These are phyloP conservation scores for Butorides virescens DNA, from an alignment of 2,113 vertebrate species.

Conservation along the genomic window DNA sequence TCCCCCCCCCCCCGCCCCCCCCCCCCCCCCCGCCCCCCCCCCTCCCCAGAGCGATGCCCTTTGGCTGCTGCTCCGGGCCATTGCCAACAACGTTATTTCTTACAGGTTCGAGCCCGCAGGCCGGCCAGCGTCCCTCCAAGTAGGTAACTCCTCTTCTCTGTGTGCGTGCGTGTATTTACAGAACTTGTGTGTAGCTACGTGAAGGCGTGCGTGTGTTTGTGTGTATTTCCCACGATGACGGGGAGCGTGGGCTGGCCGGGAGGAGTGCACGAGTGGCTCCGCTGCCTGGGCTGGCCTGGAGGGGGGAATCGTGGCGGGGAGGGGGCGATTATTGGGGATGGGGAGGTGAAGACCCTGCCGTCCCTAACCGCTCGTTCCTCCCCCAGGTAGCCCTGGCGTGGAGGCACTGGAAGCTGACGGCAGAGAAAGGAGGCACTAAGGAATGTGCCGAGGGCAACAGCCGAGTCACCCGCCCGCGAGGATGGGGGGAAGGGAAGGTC, in stretches of 20 bases:
- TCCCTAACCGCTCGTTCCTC: not conserved
- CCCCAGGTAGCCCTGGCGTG: not conserved
- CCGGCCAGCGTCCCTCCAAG: conserved; percentile 59
- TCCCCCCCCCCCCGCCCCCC: too few relatives aligned
- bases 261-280: not conserved
- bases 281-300: not conserved
- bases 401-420: not conserved
- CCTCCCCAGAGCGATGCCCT: accelerated
- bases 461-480: accelerated
- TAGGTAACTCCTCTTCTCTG: not conserved
- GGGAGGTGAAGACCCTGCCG: not conserved
- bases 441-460: not conserved
- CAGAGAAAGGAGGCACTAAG: not conserved
- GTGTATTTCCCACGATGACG: not conserved
- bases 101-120: conserved; percentile 75
- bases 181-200: accelerated
- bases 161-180: accelerated
- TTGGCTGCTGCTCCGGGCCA: not conserved
- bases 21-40: too few relatives aligned
- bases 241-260: not conserved
- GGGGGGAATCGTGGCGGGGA: accelerated
- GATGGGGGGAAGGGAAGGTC: not conserved
- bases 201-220: accelerated
- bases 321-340: accelerated
- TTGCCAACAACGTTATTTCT: conserved; percentile 68